A percentile compares a stretch with the other conserved stretches of the same genome.
phyloP scores from a whole-genome alignment of 1,140 invertebrate species.

The Eumaeus atala region DNA sequence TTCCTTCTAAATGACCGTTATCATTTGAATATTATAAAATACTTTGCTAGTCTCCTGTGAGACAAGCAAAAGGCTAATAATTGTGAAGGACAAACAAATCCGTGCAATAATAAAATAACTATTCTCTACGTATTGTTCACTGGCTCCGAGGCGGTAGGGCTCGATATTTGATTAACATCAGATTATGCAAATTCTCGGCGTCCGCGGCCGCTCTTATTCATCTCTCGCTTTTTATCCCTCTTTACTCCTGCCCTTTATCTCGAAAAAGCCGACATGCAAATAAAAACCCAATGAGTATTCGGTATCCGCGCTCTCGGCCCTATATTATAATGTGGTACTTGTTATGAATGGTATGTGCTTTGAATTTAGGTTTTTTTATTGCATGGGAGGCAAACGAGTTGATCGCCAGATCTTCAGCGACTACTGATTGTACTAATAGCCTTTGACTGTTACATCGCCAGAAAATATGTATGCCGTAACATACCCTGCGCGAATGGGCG shows the following conservation, averaged over 20 bases:
- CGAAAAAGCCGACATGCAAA: slow-evolving; percentile 63
- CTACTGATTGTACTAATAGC: too few relatives aligned
- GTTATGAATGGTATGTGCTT: slow-evolving; percentile 50
- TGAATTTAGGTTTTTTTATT: slow-evolving; percentile 25
- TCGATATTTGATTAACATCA: slow-evolving; percentile 69
- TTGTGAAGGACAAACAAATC: too few relatives aligned
- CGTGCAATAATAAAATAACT: too few relatives aligned
- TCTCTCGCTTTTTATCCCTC: slow-evolving; percentile 57
- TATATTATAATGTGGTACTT: slow-evolving; percentile 32
- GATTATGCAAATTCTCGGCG: slow-evolving; percentile 70
- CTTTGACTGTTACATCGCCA: too few relatives aligned
- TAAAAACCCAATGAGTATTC: slow-evolving; percentile 63
- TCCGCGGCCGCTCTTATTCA: slow-evolving; percentile 63
- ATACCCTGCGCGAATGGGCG: too few relatives aligned
- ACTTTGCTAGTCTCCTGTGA: too few relatives aligned
- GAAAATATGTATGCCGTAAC: too few relatives aligned
- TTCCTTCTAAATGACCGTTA: too few relatives aligned
- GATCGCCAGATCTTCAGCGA: too few relatives aligned
- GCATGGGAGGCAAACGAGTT: too few relatives aligned
- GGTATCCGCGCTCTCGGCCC: slow-evolving; percentile 45
- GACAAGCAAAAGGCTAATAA: too few relatives aligned
- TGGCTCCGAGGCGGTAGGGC: slow-evolving; percentile 34
- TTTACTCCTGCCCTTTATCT: slow-evolving; percentile 58
- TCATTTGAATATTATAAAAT: too few relatives aligned
- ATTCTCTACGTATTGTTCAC: slow-evolving; percentile 3